These are phyloP conservation scores for Amiota communis DNA, from an alignment of 2,888 invertebrate genomes.

Conservation along the genomic window DNA sequence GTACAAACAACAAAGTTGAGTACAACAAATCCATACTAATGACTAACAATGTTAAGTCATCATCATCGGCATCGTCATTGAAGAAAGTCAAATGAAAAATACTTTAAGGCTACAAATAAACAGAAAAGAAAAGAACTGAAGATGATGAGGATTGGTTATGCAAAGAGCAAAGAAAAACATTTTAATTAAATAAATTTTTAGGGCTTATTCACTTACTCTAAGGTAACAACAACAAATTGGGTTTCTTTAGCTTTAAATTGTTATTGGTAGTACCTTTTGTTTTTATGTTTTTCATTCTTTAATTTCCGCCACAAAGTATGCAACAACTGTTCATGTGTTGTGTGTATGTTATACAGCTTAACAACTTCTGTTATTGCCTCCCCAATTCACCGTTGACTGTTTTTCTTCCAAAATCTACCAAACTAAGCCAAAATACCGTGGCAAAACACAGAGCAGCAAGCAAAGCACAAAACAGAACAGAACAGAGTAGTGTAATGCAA, in stretches of 20 bases:
- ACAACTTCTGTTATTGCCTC: constrained; percentile 1
- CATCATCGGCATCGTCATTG: too few relatives aligned
- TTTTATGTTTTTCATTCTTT: too few relatives aligned
- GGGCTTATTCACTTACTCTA: not conserved
- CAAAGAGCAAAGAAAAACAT: not conserved
- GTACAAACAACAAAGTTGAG: constrained; percentile 25
- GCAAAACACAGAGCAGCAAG: too few relatives aligned
- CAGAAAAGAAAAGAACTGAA: too few relatives aligned
- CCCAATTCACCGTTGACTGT: not conserved
- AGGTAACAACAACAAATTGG: not conserved
- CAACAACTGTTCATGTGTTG: constrained; percentile 37
- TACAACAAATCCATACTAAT: constrained; percentile 8
- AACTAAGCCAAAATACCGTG: too few relatives aligned
- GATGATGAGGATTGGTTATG: too few relatives aligned
- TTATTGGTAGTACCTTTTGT: too few relatives aligned
- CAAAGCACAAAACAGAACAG: too few relatives aligned
- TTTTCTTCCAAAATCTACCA: too few relatives aligned
- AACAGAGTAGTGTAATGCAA: constrained; percentile 33
- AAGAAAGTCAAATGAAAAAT: too few relatives aligned
- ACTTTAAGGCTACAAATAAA: too few relatives aligned
- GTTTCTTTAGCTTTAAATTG: not conserved
- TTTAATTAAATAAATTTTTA: constrained; percentile 31
- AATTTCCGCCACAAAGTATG: constrained; percentile 35
- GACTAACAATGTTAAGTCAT: too few relatives aligned
- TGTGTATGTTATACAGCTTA: constrained; percentile 4